A percentile compares a stretch with the other conserved stretches of the same genome.
phyloP scores from a whole-genome alignment of 2,888 invertebrate species.

The Tanypteryx hageni region DNA sequence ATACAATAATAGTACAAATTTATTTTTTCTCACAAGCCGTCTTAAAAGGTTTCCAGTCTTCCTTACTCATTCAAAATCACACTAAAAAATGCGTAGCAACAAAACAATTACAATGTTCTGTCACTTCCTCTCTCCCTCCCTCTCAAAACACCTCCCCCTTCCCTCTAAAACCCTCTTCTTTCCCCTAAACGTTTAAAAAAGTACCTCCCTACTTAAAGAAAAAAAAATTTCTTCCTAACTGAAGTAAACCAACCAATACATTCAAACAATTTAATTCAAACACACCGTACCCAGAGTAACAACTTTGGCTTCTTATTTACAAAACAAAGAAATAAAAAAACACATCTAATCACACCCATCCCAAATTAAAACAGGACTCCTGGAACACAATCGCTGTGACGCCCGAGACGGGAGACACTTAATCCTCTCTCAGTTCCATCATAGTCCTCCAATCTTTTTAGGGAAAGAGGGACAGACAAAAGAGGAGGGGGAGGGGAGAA shows the following conservation, averaged over 20 bases:
- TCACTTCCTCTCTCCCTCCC: not conserved
- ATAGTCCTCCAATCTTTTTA: not conserved
- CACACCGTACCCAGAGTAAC: conserved; percentile 63
- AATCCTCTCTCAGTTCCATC: not conserved
- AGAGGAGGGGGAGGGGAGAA: too few relatives aligned
- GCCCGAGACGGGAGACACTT: not conserved
- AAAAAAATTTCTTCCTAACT: conserved; percentile 24
- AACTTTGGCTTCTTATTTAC: conserved; percentile 62
- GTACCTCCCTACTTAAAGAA: not conserved
- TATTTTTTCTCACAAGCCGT: conserved; percentile 37
- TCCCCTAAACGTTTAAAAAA: not conserved
- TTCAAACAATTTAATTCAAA: conserved; percentile 64
- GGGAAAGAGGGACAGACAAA: not conserved
- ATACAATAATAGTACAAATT: conserved; percentile 56
- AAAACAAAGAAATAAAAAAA: conserved; percentile 61
- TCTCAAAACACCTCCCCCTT: not conserved
- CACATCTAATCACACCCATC: conserved; percentile 57
- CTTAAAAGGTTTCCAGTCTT: conserved; percentile 51
- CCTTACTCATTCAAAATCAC: conserved; percentile 47
- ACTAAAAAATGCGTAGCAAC: conserved; percentile 27
- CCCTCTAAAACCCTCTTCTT: conserved; percentile 16
- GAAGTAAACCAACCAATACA: conserved; percentile 60
- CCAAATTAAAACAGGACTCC: conserved; percentile 40
- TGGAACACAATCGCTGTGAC: conserved; percentile 1
- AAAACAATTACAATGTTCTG: conserved; percentile 22